A percentile compares a stretch with the other conserved stretches of the same genome.
Evolutionary conservation across 1,140 invertebrate genomes (phyloP).

Genomic region (Scylla paramamosain): DNA sequence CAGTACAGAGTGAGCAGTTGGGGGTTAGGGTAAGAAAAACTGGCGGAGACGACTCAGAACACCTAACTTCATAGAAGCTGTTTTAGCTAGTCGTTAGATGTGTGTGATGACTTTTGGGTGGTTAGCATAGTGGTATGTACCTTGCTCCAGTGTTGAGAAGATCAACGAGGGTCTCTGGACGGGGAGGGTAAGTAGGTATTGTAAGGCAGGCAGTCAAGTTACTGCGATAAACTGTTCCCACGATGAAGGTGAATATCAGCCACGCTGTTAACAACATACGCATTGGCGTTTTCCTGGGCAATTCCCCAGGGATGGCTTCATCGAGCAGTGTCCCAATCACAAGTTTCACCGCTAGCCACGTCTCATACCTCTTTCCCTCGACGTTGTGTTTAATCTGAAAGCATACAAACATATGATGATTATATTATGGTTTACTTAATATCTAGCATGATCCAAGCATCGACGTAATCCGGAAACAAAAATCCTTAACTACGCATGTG

Average conservation of each 20-base stretch:
- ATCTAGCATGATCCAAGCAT: no score
- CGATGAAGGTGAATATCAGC: conserved; percentile 56
- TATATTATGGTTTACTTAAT: no score
- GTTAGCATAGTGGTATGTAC: background rate
- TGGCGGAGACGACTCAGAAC: no score
- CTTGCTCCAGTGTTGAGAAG: background rate
- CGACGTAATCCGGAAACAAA: no score
- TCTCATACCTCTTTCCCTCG: background rate
- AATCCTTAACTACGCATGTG: no score
- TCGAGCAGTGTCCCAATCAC: conserved; percentile 1
- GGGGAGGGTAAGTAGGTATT: conserved; percentile 42
- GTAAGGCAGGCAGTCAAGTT: conserved; percentile 52
- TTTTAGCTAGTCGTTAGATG: no score
- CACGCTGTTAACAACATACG: conserved; percentile 5
- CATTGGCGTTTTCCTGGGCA: background rate
- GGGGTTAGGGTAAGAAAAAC: no score
- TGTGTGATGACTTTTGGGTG: no score
- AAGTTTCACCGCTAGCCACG: background rate
- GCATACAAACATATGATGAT: no score
- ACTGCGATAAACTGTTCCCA: conserved; percentile 14
- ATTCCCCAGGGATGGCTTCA: background rate
- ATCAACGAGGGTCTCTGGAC: conserved; percentile 35
- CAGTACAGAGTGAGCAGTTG: no score
- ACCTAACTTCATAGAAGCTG: no score
- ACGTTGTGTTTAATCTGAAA: no score